Evolutionary conservation across 2,113 vertebrate genomes (phyloP).

Genomic region (Progne subis): DNA sequence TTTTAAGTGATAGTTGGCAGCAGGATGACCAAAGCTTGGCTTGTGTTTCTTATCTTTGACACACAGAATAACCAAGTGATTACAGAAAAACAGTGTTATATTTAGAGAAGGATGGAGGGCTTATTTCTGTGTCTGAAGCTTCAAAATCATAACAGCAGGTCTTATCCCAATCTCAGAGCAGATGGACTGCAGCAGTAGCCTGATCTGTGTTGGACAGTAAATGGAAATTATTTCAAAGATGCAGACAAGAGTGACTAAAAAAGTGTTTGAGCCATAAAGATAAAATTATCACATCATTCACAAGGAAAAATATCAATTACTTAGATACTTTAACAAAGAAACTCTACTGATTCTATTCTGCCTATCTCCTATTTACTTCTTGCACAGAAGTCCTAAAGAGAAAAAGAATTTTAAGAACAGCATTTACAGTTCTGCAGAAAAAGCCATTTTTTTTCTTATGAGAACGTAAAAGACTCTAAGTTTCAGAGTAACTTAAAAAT

Average conservation of each 20-base stretch:
- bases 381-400: neutral
- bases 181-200: neutral
- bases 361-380: neutral
- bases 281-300: neutral
- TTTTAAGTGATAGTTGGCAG: slow-evolving; percentile 49
- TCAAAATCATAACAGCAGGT: slow-evolving; percentile 13
- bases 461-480: neutral
- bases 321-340: neutral
- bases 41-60: slow-evolving; percentile 42
- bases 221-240: neutral
- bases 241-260: neutral
- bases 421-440: neutral
- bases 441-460: neutral
- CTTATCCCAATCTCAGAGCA: slow-evolving; percentile 35
- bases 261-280: neutral
- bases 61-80: slow-evolving; percentile 23
- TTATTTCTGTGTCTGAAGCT: slow-evolving; percentile 34
- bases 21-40: slow-evolving; percentile 35
- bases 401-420: neutral
- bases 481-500: neutral
- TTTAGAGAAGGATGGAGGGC: neutral
- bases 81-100: slow-evolving; percentile 19
- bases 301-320: neutral
- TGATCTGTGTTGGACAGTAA: slow-evolving; percentile 36
- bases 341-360: neutral